Evolutionary conservation across 1,140 invertebrate species (phyloP).

Genomic region (Plectrocnemia conspersa): DNA sequence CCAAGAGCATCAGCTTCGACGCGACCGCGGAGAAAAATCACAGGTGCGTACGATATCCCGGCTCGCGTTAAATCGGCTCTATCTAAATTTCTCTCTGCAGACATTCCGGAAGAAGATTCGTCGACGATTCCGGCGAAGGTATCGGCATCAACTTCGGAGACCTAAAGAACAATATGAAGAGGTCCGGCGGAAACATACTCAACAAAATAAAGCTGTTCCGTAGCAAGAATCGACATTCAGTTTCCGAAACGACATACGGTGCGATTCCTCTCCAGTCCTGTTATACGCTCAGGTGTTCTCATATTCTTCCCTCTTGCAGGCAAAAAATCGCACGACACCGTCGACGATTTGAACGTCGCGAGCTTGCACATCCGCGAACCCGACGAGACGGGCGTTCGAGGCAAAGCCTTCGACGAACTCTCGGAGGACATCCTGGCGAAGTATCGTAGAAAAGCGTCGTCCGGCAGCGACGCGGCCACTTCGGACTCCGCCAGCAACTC

Average conservation of each 20-base stretch:
- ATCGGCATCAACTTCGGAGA: constrained; percentile 46
- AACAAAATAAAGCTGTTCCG: constrained; percentile 52
- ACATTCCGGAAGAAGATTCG: constrained; percentile 20
- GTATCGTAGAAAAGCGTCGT: constrained; percentile 78
- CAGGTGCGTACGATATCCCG: constrained; percentile 42
- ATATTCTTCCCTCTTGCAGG: too few relatives aligned
- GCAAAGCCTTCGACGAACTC: constrained; percentile 64
- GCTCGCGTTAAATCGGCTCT: neutral
- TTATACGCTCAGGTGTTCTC: too few relatives aligned
- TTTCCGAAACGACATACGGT: constrained; percentile 23
- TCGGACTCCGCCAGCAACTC: constrained; percentile 28
- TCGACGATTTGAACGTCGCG: too few relatives aligned
- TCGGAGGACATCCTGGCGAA: constrained; percentile 94
- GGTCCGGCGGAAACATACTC: constrained; percentile 47
- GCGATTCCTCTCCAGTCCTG: too few relatives aligned
- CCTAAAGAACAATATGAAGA: constrained; percentile 50
- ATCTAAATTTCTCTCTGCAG: constrained; percentile 30
- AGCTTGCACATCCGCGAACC: too few relatives aligned
- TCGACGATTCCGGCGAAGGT: constrained; percentile 27
- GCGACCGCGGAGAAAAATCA: constrained; percentile 81
- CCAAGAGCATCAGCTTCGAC: constrained; percentile 89
- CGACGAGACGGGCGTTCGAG: too few relatives aligned
- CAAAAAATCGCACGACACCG: too few relatives aligned
- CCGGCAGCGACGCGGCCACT: constrained; percentile 41
- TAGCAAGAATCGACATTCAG: constrained; percentile 39